A percentile compares a stretch with the other conserved stretches of the same genome.
phyloP scores from a whole-genome alignment of 2,113 vertebrate genomes.

The Anhinga anhinga region DNA sequence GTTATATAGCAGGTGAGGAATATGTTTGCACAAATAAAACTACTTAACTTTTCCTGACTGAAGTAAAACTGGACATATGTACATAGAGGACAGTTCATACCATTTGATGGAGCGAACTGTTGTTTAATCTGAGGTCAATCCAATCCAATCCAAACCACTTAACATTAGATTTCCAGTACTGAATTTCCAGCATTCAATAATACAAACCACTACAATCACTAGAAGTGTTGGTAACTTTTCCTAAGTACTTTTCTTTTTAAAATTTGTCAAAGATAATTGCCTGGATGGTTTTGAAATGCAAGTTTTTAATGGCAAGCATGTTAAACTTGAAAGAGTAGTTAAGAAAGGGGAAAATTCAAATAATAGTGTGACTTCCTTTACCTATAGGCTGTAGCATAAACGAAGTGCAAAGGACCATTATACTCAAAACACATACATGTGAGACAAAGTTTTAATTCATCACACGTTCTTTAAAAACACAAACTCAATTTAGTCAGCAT shows the following conservation, averaged over 20 bases:
- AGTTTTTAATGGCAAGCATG: background rate
- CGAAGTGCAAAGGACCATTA: background rate
- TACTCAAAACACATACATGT: background rate
- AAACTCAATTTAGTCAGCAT: background rate
- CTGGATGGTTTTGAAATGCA: background rate
- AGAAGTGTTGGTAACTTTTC: background rate
- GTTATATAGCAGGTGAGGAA: background rate
- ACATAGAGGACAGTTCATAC: background rate
- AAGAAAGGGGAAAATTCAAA: background rate
- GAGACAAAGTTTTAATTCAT: background rate
- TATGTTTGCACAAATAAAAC: background rate
- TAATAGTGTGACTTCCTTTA: background rate
- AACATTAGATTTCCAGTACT: background rate
- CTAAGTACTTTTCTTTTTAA: background rate
- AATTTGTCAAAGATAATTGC: background rate
- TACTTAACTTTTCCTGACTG: background rate
- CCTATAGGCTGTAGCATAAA: background rate
- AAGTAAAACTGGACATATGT: background rate
- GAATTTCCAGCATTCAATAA: background rate
- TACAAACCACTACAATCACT: background rate
- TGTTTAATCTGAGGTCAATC: background rate
- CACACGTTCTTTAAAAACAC: background rate
- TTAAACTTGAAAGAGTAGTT: background rate
- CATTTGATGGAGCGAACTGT: background rate
- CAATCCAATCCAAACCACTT: background rate